These are phyloP conservation scores for Athetis lepigone DNA, from an alignment of 2,888 invertebrate genomes.

Conservation along the genomic window DNA sequence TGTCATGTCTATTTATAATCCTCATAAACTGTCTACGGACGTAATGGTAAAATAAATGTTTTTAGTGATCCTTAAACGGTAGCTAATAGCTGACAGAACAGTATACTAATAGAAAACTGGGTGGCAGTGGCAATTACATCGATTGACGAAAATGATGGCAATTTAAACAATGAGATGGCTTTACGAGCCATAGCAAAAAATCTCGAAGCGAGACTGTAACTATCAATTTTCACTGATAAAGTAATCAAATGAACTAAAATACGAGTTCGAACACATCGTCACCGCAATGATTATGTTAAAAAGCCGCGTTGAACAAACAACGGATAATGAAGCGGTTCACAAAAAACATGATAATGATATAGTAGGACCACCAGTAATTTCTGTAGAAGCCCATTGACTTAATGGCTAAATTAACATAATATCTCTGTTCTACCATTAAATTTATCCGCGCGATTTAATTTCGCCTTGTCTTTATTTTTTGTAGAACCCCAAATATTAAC, in stretches of 20 bases:
- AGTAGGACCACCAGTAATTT: constrained; percentile 76
- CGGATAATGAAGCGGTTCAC: constrained; percentile 73
- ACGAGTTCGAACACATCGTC: constrained; percentile 61
- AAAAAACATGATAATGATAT: constrained; percentile 78
- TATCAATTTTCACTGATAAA: constrained; percentile 72
- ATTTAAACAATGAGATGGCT: constrained; percentile 54
- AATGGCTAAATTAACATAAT: constrained; percentile 82
- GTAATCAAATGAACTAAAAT: constrained; percentile 68
- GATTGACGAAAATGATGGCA: constrained; percentile 61
- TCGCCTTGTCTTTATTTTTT: constrained; percentile 61
- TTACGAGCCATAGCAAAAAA: constrained; percentile 45
- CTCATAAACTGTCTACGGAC: constrained; percentile 30
- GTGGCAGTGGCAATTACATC: constrained; percentile 37
- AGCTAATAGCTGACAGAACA: constrained; percentile 50
- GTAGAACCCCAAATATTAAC: constrained; percentile 58
- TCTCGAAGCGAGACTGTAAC: constrained; percentile 50
- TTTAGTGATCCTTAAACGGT: constrained; percentile 58
- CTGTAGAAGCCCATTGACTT: constrained; percentile 78
- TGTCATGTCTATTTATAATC: constrained; percentile 53
- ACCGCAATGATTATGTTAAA: constrained; percentile 69
- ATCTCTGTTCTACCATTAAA: constrained; percentile 70
- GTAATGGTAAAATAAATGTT: constrained; percentile 38
- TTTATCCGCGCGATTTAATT: constrained; percentile 70
- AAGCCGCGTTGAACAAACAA: constrained; percentile 76
- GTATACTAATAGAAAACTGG: constrained; percentile 58